Evolutionary conservation across 2,888 invertebrate species (phyloP), one percentile per base, ranked within the genome.

Genomic region (Neria commutata): DNA sequence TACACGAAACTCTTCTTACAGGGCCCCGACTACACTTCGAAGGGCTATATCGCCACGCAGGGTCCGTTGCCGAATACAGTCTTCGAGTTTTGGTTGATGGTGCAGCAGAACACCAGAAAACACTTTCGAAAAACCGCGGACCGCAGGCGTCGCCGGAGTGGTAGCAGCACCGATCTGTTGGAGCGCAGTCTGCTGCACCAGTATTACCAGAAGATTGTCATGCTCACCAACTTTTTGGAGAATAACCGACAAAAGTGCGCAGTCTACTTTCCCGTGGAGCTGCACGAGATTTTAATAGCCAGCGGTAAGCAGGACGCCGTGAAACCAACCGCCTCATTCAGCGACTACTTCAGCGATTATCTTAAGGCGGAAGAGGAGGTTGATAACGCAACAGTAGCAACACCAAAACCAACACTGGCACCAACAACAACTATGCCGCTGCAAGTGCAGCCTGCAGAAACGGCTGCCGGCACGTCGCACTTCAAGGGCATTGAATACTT

Each of bases 51-150:
- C 59, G 96, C 95, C 14, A 94, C 95, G 0, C 96, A 96, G 82
- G 96, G 95, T 8, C 96, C 96, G 1, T 86, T 96, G 76, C 86
- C 90, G 23, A 92, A 95, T 80, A 96, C 96, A 0, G 88, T 95
- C 54, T 88, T 86, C 67, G 95, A 96, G 77, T 95, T 95, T 81
- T 96, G 95, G 95, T 85, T 87, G 33, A 94, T 95, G 94, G 87
- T 94, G 4, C 81, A 84, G 54, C 87, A 87, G 72, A 87, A 87
- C 72, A 81, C 74, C 25, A 71, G 58, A 69, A 83, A 72, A 57
- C 74, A 76, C 56, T 70, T 76, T 24, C 64, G 70, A 1, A 71
- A 77, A 45, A 70, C 69, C 57, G 57, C 69, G 25, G 71, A 75
- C 55, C 67, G 69, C 1, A 71, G 71, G 70, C n/a, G n/a, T n/a